Percentiles rank a stretch among this genome's conserved stretches.
Evolutionary conservation across 2,113 vertebrate species (phyloP).

Genomic region (Petrocephalus zakoni): DNA sequence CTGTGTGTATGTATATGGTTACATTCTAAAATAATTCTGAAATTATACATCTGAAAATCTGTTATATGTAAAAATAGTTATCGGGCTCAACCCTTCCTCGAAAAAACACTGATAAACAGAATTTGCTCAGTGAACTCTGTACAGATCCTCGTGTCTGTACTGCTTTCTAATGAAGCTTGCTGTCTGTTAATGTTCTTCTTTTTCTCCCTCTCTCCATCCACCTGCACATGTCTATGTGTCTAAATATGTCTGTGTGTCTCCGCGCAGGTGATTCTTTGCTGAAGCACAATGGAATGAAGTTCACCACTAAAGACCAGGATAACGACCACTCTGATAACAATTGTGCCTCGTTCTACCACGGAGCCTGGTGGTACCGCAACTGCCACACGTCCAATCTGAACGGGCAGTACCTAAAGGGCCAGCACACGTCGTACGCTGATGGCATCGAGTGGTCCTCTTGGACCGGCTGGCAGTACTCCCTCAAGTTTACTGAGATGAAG

Average conservation of each 20-base stretch:
- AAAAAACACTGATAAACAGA: background rate
- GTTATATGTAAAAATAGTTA: background rate
- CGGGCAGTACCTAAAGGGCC: constrained; percentile 87
- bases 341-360: constrained; percentile 93
- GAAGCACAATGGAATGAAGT: constrained; percentile 95
- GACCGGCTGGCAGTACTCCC: constrained; percentile 98
- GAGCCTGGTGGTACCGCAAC: constrained; percentile 98
- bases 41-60: no score
- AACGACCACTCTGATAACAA: constrained; percentile 97
- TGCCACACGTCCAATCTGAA: constrained; percentile 98
- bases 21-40: no score
- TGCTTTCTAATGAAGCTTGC: background rate
- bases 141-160: background rate
- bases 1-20: background rate
- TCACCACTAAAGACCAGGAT: constrained; percentile 94
- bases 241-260: background rate
- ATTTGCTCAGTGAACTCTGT: background rate
- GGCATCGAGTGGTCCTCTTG: constrained; percentile 97
- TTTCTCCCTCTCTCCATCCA: background rate
- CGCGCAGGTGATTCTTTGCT: constrained; percentile 80
- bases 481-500: constrained; percentile 97
- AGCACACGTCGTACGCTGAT: constrained; percentile 90
- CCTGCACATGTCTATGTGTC: background rate
- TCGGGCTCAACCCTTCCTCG: background rate
- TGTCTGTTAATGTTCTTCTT: background rate